Percentiles rank a stretch among this genome's conserved stretches.
Evolutionary conservation across 2,888 invertebrate genomes (phyloP).

Genomic region (Tenthredo mesomela): DNA sequence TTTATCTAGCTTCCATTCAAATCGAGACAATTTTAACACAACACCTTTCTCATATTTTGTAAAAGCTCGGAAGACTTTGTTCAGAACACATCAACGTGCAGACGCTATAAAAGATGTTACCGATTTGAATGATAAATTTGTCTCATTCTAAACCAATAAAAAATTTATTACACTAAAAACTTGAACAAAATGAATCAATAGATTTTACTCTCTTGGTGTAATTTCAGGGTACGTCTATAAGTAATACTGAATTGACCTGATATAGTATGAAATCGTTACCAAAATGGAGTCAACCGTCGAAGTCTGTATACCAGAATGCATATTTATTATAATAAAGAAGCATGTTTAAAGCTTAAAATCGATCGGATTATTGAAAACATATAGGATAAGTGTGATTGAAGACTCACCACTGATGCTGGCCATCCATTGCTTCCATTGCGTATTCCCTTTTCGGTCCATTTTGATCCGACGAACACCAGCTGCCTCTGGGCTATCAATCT

Average conservation of each 20-base stretch:
- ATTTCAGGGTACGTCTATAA: background rate
- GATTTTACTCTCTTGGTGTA: background rate
- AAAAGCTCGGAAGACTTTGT: background rate
- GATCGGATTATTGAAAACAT: background rate
- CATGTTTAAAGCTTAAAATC: conserved; percentile 22
- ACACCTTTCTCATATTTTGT: background rate
- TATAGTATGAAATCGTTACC: background rate
- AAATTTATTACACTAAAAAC: background rate
- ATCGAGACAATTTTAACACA: background rate
- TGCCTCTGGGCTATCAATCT: conserved; percentile 4
- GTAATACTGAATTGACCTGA: background rate
- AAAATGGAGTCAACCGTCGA: background rate
- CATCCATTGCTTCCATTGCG: conserved; percentile 74
- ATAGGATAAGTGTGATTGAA: conserved; percentile 15
- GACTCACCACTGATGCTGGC: conserved; percentile 74
- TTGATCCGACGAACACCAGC: conserved; percentile 30
- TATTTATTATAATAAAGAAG: background rate
- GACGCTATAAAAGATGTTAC: background rate
- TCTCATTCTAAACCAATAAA: background rate
- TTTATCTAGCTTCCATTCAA: background rate
- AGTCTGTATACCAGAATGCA: background rate
- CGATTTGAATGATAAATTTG: background rate
- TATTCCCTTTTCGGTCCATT: conserved; percentile 59
- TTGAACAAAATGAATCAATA: background rate
- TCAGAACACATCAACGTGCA: background rate